Evolutionary conservation across 1,140 invertebrate genomes (phyloP).

Genomic region (Cydia strobilella): DNA sequence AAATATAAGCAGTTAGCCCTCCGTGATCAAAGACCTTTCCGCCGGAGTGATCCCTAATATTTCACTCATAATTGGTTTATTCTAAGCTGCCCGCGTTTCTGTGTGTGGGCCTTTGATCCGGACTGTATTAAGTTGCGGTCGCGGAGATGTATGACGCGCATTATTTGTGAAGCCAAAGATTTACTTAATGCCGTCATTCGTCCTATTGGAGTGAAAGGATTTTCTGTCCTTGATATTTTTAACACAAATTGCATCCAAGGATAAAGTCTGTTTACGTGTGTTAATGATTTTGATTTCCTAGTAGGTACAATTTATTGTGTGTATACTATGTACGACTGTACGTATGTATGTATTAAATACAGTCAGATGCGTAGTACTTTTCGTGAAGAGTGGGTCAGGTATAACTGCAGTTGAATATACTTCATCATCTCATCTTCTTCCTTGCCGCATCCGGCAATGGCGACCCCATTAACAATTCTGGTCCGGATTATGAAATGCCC

Average conservation of each 20-base stretch:
- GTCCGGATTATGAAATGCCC: too few species aligned
- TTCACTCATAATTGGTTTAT: slow-evolving; percentile 80
- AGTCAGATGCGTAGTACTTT: too few species aligned
- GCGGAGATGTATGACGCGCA: slow-evolving; percentile 65
- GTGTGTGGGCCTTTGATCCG: slow-evolving; percentile 77
- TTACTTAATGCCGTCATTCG: slow-evolving; percentile 62
- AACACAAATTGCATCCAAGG: background rate
- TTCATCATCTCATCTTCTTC: too few species aligned
- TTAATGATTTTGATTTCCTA: background rate
- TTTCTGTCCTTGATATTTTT: slow-evolving; percentile 18
- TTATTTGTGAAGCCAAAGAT: slow-evolving; percentile 72
- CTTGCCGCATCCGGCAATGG: too few species aligned
- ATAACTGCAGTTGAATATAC: too few species aligned
- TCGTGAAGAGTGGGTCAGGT: too few species aligned
- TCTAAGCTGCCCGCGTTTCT: slow-evolving; percentile 75
- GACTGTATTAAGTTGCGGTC: slow-evolving; percentile 73
- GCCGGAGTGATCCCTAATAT: slow-evolving; percentile 76
- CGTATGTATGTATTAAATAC: too few species aligned
- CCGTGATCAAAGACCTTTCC: slow-evolving; percentile 73
- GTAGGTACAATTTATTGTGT: too few species aligned
- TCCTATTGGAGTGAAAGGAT: slow-evolving; percentile 43
- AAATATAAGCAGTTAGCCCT: slow-evolving; percentile 66
- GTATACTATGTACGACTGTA: too few species aligned
- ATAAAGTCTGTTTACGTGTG: background rate
- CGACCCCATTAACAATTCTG: too few species aligned